These are phyloP conservation scores for Drosophila mayri DNA, from an alignment of 1,140 invertebrate genomes.

Conservation along the genomic window DNA sequence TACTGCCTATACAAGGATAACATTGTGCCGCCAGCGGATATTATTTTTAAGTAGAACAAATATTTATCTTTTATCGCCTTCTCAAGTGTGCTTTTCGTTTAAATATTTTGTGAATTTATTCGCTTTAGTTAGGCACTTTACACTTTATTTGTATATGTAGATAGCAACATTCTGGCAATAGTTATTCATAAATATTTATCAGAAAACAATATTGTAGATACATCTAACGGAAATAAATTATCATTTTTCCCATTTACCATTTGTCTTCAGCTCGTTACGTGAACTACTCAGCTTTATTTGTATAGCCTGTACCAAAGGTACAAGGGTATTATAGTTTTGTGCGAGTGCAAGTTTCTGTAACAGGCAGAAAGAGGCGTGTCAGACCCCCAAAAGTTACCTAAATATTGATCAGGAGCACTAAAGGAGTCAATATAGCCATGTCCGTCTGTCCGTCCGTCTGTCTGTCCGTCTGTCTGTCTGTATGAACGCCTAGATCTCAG, in stretches of 20 bases:
- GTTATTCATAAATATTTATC: background rate
- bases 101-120: conserved; percentile 41
- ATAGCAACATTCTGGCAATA: conserved; percentile 8
- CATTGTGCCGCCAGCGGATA: conserved; percentile 86
- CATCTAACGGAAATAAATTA: background rate
- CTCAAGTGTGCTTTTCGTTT: conserved; percentile 29
- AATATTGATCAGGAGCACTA: too few relatives aligned
- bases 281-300: background rate
- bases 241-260: conserved; percentile 19
- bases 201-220: conserved; percentile 31
- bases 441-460: too few relatives aligned
- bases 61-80: background rate
- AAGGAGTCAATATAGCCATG: too few relatives aligned
- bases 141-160: background rate
- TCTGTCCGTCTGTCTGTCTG: too few relatives aligned
- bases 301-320: too few relatives aligned
- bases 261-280: conserved; percentile 39
- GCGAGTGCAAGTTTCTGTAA: too few relatives aligned
- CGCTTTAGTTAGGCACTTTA: conserved; percentile 7
- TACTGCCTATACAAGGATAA: conserved; percentile 88
- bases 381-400: too few relatives aligned
- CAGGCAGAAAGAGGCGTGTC: too few relatives aligned
- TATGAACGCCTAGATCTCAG: too few relatives aligned
- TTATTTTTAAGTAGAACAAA: conserved; percentile 85
- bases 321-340: too few relatives aligned